Conservation (phyloP, 2,797 vertebrate genomes). For the Trachurus trachurus region DNA sequence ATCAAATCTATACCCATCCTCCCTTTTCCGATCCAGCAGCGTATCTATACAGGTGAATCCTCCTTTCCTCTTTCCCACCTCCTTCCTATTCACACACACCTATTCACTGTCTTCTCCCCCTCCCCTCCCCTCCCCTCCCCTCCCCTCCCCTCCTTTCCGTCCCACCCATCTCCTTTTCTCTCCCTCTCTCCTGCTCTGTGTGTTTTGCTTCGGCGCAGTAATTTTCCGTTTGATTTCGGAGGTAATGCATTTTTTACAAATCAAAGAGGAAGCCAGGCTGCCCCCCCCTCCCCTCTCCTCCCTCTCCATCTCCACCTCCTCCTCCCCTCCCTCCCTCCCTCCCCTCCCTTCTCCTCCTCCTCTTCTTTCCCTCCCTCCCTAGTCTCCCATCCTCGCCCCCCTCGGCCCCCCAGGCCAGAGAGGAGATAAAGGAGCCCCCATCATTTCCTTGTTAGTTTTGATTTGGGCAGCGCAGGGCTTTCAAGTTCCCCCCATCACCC, state of each 20-base stretch:
- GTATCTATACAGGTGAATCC: constrained; percentile 78
- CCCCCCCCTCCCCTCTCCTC: constrained; percentile 55
- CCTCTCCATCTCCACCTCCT: constrained; percentile 7
- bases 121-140: constrained; percentile 41
- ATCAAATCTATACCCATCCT: constrained; percentile 69
- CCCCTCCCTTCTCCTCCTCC: constrained; percentile 23
- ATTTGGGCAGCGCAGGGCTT: constrained; percentile 95
- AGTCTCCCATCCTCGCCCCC: constrained; percentile 78
- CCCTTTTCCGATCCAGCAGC: constrained; percentile 43
- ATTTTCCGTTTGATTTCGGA: constrained; percentile 95
- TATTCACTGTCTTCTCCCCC: constrained; percentile 59
- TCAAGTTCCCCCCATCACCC: constrained; percentile 97
- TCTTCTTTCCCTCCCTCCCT: constrained; percentile 50
- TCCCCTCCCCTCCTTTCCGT: constrained; percentile 37
- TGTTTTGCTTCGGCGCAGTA: constrained; percentile 87
- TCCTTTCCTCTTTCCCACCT: constrained; percentile 72
- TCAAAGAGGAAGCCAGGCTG: constrained; percentile 91
- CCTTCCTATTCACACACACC: constrained; percentile 67
- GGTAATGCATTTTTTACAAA: constrained; percentile 96
- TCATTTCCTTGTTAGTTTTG: constrained; percentile 98
- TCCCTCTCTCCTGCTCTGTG: constrained; percentile 70
- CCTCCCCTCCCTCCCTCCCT: constrained; percentile 20
- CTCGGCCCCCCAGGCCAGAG: constrained; percentile 86
- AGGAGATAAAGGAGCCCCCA: constrained; percentile 93
- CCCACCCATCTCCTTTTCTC: constrained; percentile 65